Evolutionary conservation across 2,113 vertebrate genomes (phyloP), one percentile per base, ranked within the genome.

Genomic region (Silurus glanis): DNA sequence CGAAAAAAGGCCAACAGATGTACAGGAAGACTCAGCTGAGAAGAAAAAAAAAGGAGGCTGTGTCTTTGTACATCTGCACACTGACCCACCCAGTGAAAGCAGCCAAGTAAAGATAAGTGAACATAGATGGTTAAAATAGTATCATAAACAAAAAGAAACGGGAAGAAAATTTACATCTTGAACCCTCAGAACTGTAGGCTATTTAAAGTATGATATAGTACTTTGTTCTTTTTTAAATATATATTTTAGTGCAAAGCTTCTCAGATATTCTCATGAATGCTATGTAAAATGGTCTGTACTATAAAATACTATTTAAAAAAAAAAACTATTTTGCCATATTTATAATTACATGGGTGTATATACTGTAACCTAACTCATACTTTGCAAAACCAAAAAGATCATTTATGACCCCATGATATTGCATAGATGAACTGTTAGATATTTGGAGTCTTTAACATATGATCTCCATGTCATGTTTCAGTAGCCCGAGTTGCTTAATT

Each of bases 1-100:
- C n/a, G 23, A 37, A 79, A 7, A 72, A 61, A 81, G 76, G 55
- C 79, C 79, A 74, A 19, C 56, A 82, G 76, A 71, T 86, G 85
- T 80, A 59, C 53, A 71, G 45, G 49, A 74, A 74, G 17, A 49
- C 10, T 72, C 53, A 81, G 78, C 64, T 71, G 66, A 28, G 53
- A 19, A 61, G 9, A 10, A 76, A 76, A 69, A 53, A 66, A 80
- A 67, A 51, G 21, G 13, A 37, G 9, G 9, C 55, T 80, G 16
- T 28, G 55, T 37, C 13, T 56, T 9, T 56, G 76, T 80, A 59
- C 25, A 79, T 79, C 83, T 84, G 61, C 56, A 25, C 0, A 10
- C 9, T 0, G 49, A 5, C 59, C 25, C 84, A 67, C 75, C 75
- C 75, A 45, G 2, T 76, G 64, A 37, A 85, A 45, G 82, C 47